Evolutionary conservation across 2,888 invertebrate genomes (phyloP).

Genomic region (Zootermopsis nevadensis): DNA sequence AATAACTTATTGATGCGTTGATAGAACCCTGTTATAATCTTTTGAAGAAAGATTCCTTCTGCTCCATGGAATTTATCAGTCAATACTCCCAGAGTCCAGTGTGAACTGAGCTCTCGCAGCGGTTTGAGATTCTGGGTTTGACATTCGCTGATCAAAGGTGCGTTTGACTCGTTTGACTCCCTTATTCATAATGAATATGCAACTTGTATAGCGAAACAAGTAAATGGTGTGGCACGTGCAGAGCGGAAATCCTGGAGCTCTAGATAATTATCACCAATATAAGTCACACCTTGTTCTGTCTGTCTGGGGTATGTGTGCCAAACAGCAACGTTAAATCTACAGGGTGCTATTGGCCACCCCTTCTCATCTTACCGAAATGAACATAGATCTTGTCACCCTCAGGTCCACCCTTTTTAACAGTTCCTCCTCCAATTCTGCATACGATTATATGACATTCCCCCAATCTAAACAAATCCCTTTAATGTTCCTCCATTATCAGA

Average conservation of each 20-base stretch:
- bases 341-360: slow-evolving; percentile 7
- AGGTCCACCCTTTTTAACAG: not conserved
- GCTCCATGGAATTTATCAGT: too few species aligned
- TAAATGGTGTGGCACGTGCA: not conserved
- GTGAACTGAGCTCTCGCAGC: too few species aligned
- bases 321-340: not conserved
- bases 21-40: too few species aligned
- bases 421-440: not conserved
- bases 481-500: slow-evolving; percentile 13
- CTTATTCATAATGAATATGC: too few species aligned
- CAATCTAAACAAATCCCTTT: slow-evolving; percentile 4
- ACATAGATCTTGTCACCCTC: slow-evolving; percentile 10
- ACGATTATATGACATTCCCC: not conserved
- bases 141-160: too few species aligned
- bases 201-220: not conserved
- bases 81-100: too few species aligned
- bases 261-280: not conserved
- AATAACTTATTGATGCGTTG: too few species aligned
- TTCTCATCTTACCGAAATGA: not conserved
- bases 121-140: too few species aligned
- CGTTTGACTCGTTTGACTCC: too few species aligned
- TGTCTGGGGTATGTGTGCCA: not conserved
- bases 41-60: too few species aligned
- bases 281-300: not conserved
- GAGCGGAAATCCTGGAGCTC: not conserved